Base-by-base conservation (phyloP, 2,113 vertebrate species). In the Triplophysa siluroides region DNA sequence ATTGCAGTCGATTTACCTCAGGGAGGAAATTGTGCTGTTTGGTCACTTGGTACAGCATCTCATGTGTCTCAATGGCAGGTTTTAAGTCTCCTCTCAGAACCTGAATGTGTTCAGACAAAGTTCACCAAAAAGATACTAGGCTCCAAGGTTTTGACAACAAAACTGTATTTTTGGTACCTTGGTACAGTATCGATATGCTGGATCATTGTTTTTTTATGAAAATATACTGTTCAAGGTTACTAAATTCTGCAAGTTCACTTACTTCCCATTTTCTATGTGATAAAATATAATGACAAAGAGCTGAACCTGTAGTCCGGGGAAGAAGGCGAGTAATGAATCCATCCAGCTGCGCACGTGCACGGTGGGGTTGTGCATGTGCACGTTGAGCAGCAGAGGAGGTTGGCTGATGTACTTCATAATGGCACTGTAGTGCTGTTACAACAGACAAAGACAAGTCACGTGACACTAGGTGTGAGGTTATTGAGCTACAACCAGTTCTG, bases 351-450 rank as follows among this genome's bases (percentile, higher is more conserved):
- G 93, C 58, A 96, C 97, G 14, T 96, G 97, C n/a, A 99, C 93
- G 88, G 98, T 95, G 47, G 98, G 98, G 87, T 99, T 99, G 89
- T 99, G 98, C 86, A 99, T 99, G 75, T 99, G 97, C 74, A 99
- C 97, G 54, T 98, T 96, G 14, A 99, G 94, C n/a, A 99, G 93
- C 69, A 99, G 93, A 45, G 98, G 98, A 0, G 98, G 97, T 86
- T 99, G 98, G 85, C 97, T 99, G 67, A 99, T 99, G 82, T 99
- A 99, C 79, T 98, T 96, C 98, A 99, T 99, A 83, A 99, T 99
- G 86, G 98, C 97, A 86, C 96, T 95, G 0, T 99, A 99, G 90
- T 99, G 98, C 98, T 99, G 85, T 70, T 78, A 58, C 33, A 69
- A 77, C 11, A 67, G 23, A 76, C 21, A 69, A 66, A 75, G 13